Evolutionary conservation across 2,113 vertebrate species (phyloP).

Genomic region (Nicator chloris): DNA sequence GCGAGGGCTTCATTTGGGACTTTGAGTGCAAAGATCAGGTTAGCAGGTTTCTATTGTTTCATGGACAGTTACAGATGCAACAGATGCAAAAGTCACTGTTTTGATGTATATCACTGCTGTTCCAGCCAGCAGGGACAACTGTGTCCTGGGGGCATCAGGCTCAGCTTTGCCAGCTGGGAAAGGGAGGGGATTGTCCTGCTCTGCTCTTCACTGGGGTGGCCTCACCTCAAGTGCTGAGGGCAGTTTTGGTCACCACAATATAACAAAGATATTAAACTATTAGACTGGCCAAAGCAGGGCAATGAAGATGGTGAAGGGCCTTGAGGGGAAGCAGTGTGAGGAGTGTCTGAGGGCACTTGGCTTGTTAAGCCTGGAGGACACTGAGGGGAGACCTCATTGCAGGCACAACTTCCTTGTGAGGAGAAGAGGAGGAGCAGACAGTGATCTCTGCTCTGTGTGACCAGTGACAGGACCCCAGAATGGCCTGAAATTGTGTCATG

Average conservation of each 20-base stretch:
- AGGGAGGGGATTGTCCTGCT: neutral
- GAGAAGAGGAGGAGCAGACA: neutral
- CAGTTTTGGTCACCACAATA: neutral
- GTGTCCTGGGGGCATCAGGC: neutral
- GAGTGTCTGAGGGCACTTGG: neutral
- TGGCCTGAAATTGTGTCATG: neutral
- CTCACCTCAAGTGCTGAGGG: neutral
- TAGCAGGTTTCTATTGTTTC: neutral
- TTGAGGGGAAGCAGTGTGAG: accelerated
- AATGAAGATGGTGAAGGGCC: too few relatives aligned
- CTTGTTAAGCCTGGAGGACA: neutral
- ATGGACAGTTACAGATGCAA: neutral
- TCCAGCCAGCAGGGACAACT: neutral
- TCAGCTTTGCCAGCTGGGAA: neutral
- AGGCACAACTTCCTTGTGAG: accelerated
- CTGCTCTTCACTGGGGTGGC: accelerated
- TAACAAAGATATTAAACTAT: neutral
- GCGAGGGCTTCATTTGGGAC: neutral
- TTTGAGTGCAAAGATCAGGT: neutral
- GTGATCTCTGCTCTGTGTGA: neutral
- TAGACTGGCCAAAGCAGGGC: neutral
- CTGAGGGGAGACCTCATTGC: neutral
- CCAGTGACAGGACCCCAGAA: neutral
- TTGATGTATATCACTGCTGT: neutral
- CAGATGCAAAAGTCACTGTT: neutral